These are phyloP conservation scores for Semnornis frantzii DNA, from an alignment of 2,113 vertebrate genomes.

Conservation along the genomic window DNA sequence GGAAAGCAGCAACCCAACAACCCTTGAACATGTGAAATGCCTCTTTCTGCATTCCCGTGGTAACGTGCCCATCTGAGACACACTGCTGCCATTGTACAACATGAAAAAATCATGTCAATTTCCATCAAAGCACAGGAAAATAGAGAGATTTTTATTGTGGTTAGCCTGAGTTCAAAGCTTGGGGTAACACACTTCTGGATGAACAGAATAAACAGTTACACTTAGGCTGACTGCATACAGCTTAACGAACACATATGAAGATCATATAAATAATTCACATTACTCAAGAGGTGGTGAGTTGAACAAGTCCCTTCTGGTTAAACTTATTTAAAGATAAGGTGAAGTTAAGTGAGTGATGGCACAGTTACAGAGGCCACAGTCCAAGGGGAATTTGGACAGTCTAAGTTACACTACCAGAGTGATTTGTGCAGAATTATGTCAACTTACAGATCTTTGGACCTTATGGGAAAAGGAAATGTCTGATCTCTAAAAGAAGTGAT, in stretches of 20 bases:
- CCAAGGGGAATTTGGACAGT: constrained; percentile 87
- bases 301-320: constrained; percentile 92
- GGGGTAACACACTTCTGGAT: constrained; percentile 49
- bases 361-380: constrained; percentile 78
- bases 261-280: constrained; percentile 94
- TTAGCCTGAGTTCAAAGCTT: constrained; percentile 60
- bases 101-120: constrained; percentile 41
- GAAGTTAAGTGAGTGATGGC: constrained; percentile 86
- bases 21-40: not conserved
- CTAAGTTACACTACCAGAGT: constrained; percentile 79
- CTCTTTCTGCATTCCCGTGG: not conserved
- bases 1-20: constrained; percentile 11
- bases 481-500: constrained; percentile 81
- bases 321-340: constrained; percentile 88
- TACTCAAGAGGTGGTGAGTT: constrained; percentile 81
- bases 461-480: constrained; percentile 79
- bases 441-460: constrained; percentile 80
- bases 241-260: constrained; percentile 86
- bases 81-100: constrained; percentile 36
- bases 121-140: constrained; percentile 41
- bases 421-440: constrained; percentile 84
- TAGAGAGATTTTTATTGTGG: constrained; percentile 44
- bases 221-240: constrained; percentile 75
- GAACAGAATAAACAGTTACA: constrained; percentile 74
- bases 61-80: not conserved